phyloP scores from a whole-genome alignment of 2,797 vertebrate species.

The Syngnathus acus region DNA sequence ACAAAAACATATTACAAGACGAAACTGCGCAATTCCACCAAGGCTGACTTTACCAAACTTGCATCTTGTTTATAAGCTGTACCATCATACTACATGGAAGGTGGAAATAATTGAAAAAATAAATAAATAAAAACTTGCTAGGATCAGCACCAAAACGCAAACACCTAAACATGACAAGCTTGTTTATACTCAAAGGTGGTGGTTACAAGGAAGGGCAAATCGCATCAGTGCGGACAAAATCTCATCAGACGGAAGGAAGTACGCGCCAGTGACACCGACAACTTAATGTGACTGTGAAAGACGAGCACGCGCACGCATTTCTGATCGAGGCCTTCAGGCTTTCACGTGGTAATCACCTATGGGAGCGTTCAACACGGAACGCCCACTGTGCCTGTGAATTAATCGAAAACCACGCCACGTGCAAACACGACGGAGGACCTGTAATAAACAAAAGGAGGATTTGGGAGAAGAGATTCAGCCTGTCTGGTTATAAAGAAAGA shows the following conservation, averaged over 20 bases:
- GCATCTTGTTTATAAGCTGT: too few species aligned
- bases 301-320: slow-evolving; percentile 11
- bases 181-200: slow-evolving; percentile 31
- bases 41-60: too few species aligned
- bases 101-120: not conserved
- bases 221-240: slow-evolving; percentile 38
- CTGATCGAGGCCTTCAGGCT: slow-evolving; percentile 37
- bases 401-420: slow-evolving; percentile 20
- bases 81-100: not conserved
- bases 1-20: too few species aligned
- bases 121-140: too few species aligned
- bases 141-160: too few species aligned
- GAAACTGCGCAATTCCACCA: too few species aligned
- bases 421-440: slow-evolving; percentile 14
- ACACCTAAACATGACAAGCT: slow-evolving; percentile 39
- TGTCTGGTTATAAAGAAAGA: slow-evolving; percentile 60
- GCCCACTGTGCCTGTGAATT: slow-evolving; percentile 29
- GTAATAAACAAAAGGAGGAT: slow-evolving; percentile 8
- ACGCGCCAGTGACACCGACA: slow-evolving; percentile 34
- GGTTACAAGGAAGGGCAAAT: slow-evolving; percentile 33
- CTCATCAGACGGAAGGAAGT: slow-evolving; percentile 46
- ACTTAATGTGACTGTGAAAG: slow-evolving; percentile 33
- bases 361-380: slow-evolving; percentile 33
- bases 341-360: slow-evolving; percentile 35
- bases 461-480: too few species aligned